Conservation (phyloP, 2,113 vertebrate species). For the Lynx canadensis region DNA sequence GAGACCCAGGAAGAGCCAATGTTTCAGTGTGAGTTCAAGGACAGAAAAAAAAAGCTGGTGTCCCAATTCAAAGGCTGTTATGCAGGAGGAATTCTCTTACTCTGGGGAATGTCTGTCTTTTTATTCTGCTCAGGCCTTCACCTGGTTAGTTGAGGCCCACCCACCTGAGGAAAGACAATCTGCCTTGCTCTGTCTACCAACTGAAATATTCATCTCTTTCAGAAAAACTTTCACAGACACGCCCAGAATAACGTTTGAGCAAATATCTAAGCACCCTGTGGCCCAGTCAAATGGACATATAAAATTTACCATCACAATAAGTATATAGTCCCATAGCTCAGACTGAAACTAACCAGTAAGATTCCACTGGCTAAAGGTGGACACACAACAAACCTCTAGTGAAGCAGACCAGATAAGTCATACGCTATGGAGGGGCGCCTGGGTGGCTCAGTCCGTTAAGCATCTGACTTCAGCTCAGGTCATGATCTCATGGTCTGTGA, state of each 20-base stretch:
- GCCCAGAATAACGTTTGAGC: not conserved
- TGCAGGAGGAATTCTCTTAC: not conserved
- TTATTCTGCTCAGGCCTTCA: not conserved
- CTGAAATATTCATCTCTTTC: not conserved
- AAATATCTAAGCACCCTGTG: not conserved
- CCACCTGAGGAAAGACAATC: not conserved
- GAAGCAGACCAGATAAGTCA: not conserved
- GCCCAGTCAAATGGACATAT: not conserved
- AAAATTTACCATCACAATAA: not conserved
- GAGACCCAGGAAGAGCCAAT: not conserved
- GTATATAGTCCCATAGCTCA: not conserved
- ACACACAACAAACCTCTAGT: not conserved
- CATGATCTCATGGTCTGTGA: too few relatives aligned
- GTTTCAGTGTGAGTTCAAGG: not conserved
- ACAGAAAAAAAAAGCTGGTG: not conserved
- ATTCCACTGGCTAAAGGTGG: not conserved
- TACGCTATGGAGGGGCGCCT: too few relatives aligned
- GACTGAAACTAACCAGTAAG: not conserved
- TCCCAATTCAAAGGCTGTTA: not conserved
- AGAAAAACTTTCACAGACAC: not conserved
- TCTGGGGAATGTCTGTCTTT: not conserved
- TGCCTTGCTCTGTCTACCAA: not conserved
- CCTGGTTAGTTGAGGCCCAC: not conserved
- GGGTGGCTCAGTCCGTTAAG: too few relatives aligned
- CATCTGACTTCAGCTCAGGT: too few relatives aligned